These are phyloP conservation scores for Cantharis lateralis DNA, from an alignment of 2,888 invertebrate species.

Conservation along the genomic window DNA sequence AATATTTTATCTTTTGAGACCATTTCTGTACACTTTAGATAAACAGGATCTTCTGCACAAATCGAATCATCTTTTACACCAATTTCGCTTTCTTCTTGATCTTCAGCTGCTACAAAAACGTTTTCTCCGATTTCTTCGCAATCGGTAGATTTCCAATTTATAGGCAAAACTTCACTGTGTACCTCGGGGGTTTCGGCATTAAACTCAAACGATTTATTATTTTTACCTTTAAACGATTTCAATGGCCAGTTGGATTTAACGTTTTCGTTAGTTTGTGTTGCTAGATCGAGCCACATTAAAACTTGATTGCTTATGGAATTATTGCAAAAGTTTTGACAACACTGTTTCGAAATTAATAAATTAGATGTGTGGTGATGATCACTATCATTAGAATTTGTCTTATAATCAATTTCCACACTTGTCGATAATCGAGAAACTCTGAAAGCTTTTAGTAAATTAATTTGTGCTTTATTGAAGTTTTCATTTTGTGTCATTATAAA, in stretches of 20 bases:
- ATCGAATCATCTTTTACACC: background rate
- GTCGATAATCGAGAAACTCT: slow-evolving; percentile 6
- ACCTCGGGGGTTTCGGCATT: background rate
- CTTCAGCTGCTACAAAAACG: background rate
- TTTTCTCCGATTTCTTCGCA: background rate
- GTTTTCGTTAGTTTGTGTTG: slow-evolving; percentile 51
- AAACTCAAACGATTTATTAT: background rate
- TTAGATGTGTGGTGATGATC: background rate
- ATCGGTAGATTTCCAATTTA: background rate
- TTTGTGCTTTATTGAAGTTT: background rate
- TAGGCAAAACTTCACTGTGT: background rate
- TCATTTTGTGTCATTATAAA: slow-evolving; percentile 28
- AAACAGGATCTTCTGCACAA: background rate
- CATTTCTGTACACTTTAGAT: background rate
- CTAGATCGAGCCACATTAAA: slow-evolving; percentile 78
- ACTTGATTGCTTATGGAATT: slow-evolving; percentile 71
- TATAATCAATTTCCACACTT: background rate
- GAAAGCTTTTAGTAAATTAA: slow-evolving; percentile 22
- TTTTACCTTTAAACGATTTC: background rate
- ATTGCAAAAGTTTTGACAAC: slow-evolving; percentile 16
- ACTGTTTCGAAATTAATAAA: background rate
- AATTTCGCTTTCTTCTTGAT: background rate
- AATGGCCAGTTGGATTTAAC: background rate
- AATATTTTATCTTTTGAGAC: background rate
- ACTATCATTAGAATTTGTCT: background rate